These are phyloP conservation scores for Phaenicophaeus curvirostris DNA, from an alignment of 2,797 vertebrate species.

Conservation along the genomic window DNA sequence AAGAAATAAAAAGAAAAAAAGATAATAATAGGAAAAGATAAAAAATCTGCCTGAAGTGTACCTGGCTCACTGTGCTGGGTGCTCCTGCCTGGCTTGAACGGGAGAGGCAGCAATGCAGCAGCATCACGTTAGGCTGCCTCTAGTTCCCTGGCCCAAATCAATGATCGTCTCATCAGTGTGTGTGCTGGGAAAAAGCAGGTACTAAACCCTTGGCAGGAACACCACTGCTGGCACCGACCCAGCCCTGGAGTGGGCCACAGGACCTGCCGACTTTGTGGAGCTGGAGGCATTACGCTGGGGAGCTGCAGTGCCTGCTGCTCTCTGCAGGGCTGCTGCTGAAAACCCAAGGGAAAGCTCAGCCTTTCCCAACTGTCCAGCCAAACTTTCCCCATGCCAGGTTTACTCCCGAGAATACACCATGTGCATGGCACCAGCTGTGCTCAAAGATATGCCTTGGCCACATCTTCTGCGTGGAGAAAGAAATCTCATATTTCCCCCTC, in stretches of 20 bases:
- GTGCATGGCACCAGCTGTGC: accelerated
- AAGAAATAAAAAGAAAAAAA: not conserved
- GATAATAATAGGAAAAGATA: not conserved
- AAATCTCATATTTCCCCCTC: accelerated
- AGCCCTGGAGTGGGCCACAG: not conserved
- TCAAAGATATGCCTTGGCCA: accelerated
- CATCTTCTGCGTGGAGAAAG: not conserved
- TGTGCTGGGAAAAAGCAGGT: not conserved
- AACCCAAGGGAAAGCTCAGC: not conserved
- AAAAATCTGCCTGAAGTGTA: not conserved
- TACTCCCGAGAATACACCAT: accelerated
- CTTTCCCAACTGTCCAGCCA: accelerated
- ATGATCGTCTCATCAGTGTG: accelerated
- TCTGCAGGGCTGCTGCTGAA: not conserved
- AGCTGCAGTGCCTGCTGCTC: not conserved
- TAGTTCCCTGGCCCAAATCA: not conserved
- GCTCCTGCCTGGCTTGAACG: accelerated
- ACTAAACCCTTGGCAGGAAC: not conserved
- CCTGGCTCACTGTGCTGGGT: not conserved
- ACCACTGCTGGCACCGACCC: not conserved
- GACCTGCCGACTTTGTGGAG: accelerated
- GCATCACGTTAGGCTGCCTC: not conserved
- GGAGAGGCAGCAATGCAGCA: not conserved
- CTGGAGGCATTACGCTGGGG: not conserved
- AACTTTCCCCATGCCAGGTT: not conserved